A percentile compares a stretch with the other conserved stretches of the same genome.
These are phyloP conservation scores for Dicranocentrus wangi DNA, from an alignment of 2,888 invertebrate species.

Conservation along the genomic window DNA sequence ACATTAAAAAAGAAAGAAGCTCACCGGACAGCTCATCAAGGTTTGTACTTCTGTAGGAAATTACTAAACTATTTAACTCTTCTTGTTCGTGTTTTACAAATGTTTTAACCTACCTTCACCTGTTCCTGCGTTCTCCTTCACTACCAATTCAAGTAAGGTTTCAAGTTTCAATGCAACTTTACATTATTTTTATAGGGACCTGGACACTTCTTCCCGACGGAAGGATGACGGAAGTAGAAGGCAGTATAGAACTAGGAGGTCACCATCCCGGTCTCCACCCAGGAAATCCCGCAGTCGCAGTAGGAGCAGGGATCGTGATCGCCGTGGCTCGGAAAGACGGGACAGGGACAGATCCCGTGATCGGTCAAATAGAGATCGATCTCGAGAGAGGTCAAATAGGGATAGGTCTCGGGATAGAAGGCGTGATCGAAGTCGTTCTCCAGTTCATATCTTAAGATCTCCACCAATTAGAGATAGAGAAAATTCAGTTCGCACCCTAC, in stretches of 20 bases:
- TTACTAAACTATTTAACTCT: no score
- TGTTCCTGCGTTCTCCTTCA: no score
- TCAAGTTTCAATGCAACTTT: neutral
- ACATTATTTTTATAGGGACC: constrained; percentile 20
- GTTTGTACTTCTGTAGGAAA: no score
- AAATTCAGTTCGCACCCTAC: constrained; percentile 67
- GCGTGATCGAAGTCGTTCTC: constrained; percentile 44
- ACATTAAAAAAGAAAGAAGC: constrained; percentile 35
- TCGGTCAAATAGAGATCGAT: no score
- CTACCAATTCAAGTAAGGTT: no score
- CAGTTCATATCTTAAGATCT: constrained; percentile 4
- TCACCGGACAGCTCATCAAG: neutral
- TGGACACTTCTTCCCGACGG: constrained; percentile 29
- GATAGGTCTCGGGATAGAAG: constrained; percentile 28
- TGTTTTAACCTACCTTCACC: no score
- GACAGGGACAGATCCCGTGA: no score
- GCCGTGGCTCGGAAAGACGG: neutral
- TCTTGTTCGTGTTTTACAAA: no score
- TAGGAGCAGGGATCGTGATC: constrained; percentile 39
- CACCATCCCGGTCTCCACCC: constrained; percentile 40
- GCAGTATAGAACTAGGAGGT: constrained; percentile 56
- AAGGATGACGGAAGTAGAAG: constrained; percentile 51
- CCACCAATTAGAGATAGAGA: constrained; percentile 51
- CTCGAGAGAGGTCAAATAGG: no score
- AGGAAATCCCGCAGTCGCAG: constrained; percentile 49